A percentile compares a stretch with the other conserved stretches of the same genome.
Evolutionary conservation across 2,888 invertebrate species (phyloP).

Genomic region (Chesias legatella): DNA sequence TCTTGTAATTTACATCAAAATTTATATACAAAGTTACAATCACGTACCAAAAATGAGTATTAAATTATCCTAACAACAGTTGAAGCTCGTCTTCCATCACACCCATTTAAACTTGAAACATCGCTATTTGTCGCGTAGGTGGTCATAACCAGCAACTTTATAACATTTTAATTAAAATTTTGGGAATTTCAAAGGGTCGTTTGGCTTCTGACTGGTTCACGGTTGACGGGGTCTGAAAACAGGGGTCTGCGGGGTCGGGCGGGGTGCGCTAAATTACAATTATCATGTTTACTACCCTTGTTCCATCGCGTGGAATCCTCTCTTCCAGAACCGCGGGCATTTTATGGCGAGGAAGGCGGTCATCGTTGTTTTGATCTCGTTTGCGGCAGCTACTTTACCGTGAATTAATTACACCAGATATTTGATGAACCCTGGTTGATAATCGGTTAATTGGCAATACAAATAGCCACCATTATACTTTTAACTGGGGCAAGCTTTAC

Average conservation of each 20-base stretch:
- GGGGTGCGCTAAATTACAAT: slow-evolving; percentile 61
- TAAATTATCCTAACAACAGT: slow-evolving; percentile 8
- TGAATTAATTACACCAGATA: slow-evolving; percentile 6
- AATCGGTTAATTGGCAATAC: background rate
- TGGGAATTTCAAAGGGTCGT: slow-evolving; percentile 58
- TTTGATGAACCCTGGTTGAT: background rate
- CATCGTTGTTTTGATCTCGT: slow-evolving; percentile 23
- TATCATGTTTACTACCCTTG: slow-evolving; percentile 57
- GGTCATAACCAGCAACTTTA: slow-evolving; percentile 39
- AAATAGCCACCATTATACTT: no score
- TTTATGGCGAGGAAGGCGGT: slow-evolving; percentile 30
- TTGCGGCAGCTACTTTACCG: slow-evolving; percentile 15
- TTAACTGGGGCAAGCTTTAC: no score
- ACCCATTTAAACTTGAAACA: slow-evolving; percentile 32
- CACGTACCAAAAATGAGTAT: no score
- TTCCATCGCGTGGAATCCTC: slow-evolving; percentile 40
- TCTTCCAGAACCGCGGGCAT: slow-evolving; percentile 37
- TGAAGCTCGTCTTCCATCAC: slow-evolving; percentile 12
- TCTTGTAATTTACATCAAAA: no score
- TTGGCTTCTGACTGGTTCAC: slow-evolving; percentile 58
- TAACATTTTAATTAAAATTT: slow-evolving; percentile 68
- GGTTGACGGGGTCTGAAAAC: slow-evolving; percentile 47
- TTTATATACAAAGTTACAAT: no score
- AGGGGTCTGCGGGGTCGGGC: slow-evolving; percentile 29
- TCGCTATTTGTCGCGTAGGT: slow-evolving; percentile 38